Evolutionary conservation across 2,797 vertebrate genomes (phyloP).

Genomic region (Megalops cyprinoides): DNA sequence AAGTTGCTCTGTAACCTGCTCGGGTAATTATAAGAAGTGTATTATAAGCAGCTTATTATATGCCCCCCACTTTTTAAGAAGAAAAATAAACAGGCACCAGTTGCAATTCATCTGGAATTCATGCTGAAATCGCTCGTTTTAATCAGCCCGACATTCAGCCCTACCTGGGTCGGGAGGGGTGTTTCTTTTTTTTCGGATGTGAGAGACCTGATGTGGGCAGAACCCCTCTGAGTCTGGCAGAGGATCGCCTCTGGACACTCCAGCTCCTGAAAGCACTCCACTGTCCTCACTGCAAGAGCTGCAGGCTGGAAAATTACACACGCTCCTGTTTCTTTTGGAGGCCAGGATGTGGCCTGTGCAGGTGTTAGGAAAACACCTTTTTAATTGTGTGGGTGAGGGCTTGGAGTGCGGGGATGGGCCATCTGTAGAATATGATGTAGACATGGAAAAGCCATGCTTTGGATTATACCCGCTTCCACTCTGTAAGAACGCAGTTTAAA

Average conservation of each 20-base stretch:
- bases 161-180: neutral
- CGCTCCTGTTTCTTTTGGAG: conserved; percentile 30
- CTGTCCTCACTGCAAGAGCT: neutral
- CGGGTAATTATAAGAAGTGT: neutral
- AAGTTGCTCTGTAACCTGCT: too few species aligned
- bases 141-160: neutral
- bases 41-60: neutral
- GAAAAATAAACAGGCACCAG: neutral
- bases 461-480: conserved; percentile 17
- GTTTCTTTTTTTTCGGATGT: neutral
- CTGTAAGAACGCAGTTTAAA: neutral
- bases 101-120: neutral
- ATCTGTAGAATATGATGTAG: neutral
- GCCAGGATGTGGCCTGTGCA: neutral
- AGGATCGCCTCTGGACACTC: neutral
- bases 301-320: conserved; percentile 2
- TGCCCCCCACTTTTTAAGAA: too few species aligned
- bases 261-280: neutral
- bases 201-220: neutral
- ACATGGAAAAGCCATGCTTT: neutral
- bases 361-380: conserved; percentile 20
- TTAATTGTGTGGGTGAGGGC: neutral
- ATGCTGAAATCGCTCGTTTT: neutral
- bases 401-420: neutral
- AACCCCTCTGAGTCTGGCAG: neutral